Evolutionary conservation across 2,888 invertebrate species (phyloP).

Genomic region (Macropis europaea): DNA sequence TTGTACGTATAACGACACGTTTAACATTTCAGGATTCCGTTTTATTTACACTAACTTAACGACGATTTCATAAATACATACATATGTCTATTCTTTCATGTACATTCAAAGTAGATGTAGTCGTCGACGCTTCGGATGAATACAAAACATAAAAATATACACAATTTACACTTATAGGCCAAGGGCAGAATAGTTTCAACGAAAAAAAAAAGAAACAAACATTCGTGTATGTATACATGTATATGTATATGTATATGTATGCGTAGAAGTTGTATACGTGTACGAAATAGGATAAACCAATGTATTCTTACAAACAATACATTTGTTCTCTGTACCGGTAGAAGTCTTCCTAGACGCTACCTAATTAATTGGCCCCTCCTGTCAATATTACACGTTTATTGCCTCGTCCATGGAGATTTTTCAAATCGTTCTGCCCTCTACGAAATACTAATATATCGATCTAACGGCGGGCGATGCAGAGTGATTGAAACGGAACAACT

Average conservation of each 20-base stretch:
- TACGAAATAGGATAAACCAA: conserved; percentile 15
- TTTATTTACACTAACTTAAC: conserved; percentile 69
- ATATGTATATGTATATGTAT: neutral
- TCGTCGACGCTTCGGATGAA: conserved; percentile 42
- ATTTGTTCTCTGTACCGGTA: conserved; percentile 22
- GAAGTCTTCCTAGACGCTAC: conserved; percentile 32
- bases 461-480: neutral
- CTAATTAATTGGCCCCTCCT: conserved; percentile 65
- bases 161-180: conserved; percentile 70
- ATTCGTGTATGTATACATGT: conserved; percentile 6
- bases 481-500: neutral
- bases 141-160: conserved; percentile 73
- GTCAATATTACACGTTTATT: conserved; percentile 42
- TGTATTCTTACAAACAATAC: conserved; percentile 45
- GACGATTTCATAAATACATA: conserved; percentile 69
- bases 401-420: neutral
- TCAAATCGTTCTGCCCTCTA: neutral
- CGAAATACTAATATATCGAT: neutral
- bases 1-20: neutral
- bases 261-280: conserved; percentile 2
- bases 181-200: conserved; percentile 57
- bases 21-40: conserved; percentile 44
- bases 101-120: conserved; percentile 44
- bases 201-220: conserved; percentile 40
- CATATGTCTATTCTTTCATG: conserved; percentile 54